phyloP scores from a whole-genome alignment of 2,888 invertebrate species.

The Rugalucina vietnamica region DNA sequence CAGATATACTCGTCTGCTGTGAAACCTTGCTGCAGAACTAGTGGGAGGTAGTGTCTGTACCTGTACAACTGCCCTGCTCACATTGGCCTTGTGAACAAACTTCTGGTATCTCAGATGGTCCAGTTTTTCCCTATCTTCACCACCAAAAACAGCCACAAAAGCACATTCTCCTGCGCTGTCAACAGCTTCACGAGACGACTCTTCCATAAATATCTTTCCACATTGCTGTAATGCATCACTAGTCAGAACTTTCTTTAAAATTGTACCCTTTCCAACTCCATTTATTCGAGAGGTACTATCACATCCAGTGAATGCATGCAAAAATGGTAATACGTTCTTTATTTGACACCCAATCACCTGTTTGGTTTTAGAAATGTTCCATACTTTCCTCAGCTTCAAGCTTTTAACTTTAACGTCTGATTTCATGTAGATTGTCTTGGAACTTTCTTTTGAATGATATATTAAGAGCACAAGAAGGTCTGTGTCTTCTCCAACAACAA shows the following conservation, averaged over 20 bases:
- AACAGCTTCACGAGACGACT: slow-evolving; percentile 18
- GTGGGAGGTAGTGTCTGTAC: slow-evolving; percentile 65
- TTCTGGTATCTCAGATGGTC: slow-evolving; percentile 20
- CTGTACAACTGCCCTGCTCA: slow-evolving; percentile 33
- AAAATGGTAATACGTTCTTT: slow-evolving; percentile 41
- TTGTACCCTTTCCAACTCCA: slow-evolving; percentile 47
- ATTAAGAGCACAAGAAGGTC: slow-evolving; percentile 69
- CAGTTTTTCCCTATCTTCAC: slow-evolving; percentile 10
- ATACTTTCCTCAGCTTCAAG: slow-evolving; percentile 31
- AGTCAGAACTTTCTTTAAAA: slow-evolving; percentile 23
- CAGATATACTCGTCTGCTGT: slow-evolving; percentile 59
- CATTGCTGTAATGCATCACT: neutral
- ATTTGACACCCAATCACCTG: slow-evolving; percentile 31
- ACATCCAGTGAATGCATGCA: slow-evolving; percentile 63
- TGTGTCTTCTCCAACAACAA: slow-evolving; percentile 73
- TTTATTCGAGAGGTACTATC: slow-evolving; percentile 60
- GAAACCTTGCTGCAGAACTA: slow-evolving; percentile 59
- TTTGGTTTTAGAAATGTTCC: slow-evolving; percentile 45
- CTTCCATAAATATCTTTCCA: neutral
- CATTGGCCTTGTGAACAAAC: slow-evolving; percentile 20
- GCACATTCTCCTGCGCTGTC: slow-evolving; percentile 43
- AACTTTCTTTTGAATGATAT: slow-evolving; percentile 46
- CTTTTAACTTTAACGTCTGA: slow-evolving; percentile 44
- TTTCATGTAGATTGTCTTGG: slow-evolving; percentile 38
- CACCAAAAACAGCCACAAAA: slow-evolving; percentile 24